Evolutionary conservation across 2,888 invertebrate genomes (phyloP).

Genomic region (Perizoma affinitatum): DNA sequence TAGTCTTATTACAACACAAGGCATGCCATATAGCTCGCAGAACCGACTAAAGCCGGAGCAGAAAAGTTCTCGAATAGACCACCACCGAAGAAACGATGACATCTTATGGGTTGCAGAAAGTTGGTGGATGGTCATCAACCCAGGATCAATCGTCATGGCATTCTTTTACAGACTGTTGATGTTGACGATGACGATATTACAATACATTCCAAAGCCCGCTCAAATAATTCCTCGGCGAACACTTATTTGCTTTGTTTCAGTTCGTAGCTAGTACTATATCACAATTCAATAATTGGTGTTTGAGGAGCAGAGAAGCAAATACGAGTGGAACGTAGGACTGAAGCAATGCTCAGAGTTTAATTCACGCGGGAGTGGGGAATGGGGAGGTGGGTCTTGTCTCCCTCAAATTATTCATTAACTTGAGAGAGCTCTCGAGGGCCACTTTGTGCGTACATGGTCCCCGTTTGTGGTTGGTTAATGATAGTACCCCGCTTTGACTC

Average conservation of each 20-base stretch:
- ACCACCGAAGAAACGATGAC: not conserved
- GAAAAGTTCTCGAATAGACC: too few relatives aligned
- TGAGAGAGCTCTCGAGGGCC: slow-evolving; percentile 43
- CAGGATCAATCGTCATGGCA: too few relatives aligned
- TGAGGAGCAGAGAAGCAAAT: slow-evolving; percentile 35
- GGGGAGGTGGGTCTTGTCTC: slow-evolving; percentile 26
- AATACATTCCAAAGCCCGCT: slow-evolving; percentile 2
- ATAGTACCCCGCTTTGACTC: slow-evolving; percentile 41
- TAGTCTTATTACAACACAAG: too few relatives aligned
- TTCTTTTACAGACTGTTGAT: too few relatives aligned
- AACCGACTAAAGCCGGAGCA: not conserved
- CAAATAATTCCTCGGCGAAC: slow-evolving; percentile 15
- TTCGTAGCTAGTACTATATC: slow-evolving; percentile 25
- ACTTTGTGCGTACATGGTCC: slow-evolving; percentile 47
- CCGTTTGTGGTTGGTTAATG: slow-evolving; percentile 46
- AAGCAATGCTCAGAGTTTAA: slow-evolving; percentile 40
- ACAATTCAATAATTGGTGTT: slow-evolving; percentile 37
- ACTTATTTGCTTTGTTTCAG: slow-evolving; percentile 25
- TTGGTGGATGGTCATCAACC: too few relatives aligned
- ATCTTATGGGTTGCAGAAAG: too few relatives aligned
- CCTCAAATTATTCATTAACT: slow-evolving; percentile 55
- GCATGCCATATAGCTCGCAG: not conserved
- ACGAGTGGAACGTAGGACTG: slow-evolving; percentile 32
- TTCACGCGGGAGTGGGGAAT: slow-evolving; percentile 36
- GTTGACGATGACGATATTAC: too few relatives aligned